Percentiles rank a stretch among this genome's conserved stretches.
Evolutionary conservation across 64 coral and sea anemone genomes (phyloP).

Genomic region (Stichodactyla helianthus): DNA sequence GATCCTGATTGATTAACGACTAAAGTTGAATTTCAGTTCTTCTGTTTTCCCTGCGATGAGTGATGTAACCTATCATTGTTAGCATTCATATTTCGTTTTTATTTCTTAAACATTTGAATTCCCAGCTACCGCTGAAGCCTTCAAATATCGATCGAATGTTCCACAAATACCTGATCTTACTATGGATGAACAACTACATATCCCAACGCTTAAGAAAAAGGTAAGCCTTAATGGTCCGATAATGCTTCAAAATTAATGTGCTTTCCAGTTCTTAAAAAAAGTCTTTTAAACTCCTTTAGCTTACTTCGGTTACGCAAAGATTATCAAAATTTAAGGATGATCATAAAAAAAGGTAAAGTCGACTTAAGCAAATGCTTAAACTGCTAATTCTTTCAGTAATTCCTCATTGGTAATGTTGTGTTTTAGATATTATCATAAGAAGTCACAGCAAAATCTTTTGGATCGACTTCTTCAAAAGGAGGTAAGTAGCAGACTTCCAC

Average conservation of each 20-base stretch:
- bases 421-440: neutral
- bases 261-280: too few relatives aligned
- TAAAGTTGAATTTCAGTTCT: neutral
- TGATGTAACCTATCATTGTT: too few relatives aligned
- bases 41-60: neutral
- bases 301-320: neutral
- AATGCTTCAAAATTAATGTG: neutral
- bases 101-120: neutral
- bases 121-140: neutral
- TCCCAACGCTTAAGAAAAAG: slow-evolving; percentile 9
- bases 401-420: neutral
- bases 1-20: too few relatives aligned
- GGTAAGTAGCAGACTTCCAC: neutral
- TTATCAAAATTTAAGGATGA: slow-evolving; percentile 1
- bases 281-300: neutral
- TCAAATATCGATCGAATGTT: neutral
- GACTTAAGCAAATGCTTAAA: neutral
- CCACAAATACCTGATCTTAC: slow-evolving; percentile 20
- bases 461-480: slow-evolving; percentile 26
- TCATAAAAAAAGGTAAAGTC: neutral
- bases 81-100: neutral
- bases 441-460: slow-evolving; percentile 5
- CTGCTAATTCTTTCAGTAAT: neutral
- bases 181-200: neutral
- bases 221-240: neutral